phyloP scores from a whole-genome alignment of 1,140 invertebrate genomes.

The Drosophila triauraria region DNA sequence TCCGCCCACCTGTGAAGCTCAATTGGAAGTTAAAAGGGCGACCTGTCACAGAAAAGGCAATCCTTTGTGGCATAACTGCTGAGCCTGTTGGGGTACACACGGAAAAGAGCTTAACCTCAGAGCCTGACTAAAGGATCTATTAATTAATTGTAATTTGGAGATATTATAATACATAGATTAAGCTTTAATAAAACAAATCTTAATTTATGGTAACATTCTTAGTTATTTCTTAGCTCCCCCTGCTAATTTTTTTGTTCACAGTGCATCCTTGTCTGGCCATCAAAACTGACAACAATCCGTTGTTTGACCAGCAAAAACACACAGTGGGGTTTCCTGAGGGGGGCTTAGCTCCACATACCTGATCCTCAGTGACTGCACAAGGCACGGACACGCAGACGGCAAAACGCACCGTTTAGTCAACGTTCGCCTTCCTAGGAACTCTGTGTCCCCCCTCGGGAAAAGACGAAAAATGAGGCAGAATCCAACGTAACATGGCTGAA shows the following conservation, averaged over 20 bases:
- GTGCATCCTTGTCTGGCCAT: conserved; percentile 33
- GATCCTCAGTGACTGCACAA: conserved; percentile 48
- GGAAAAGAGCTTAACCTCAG: background rate
- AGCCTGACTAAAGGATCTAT: too few species aligned
- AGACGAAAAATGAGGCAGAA: conserved; percentile 43
- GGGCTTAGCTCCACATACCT: conserved; percentile 48
- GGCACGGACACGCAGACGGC: conserved; percentile 37
- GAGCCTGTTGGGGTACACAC: conserved; percentile 8
- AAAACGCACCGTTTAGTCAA: conserved; percentile 41
- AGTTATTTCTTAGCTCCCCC: too few species aligned
- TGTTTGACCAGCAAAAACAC: conserved; percentile 38
- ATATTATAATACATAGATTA: too few species aligned
- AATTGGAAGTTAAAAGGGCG: conserved; percentile 19
- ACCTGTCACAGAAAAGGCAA: conserved; percentile 14
- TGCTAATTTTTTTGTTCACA: background rate
- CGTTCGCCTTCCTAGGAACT: conserved; percentile 15
- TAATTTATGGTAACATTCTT: background rate
- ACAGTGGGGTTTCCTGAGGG: background rate
- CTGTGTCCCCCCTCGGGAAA: background rate
- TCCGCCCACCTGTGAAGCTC: background rate
- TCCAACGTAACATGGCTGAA: conserved; percentile 59
- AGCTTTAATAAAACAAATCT: background rate
- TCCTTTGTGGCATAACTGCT: conserved; percentile 53
- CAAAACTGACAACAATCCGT: conserved; percentile 61
- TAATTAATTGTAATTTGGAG: background rate